Conservation (phyloP, 2,113 vertebrate genomes). For the Bettongia penicillata region DNA sequence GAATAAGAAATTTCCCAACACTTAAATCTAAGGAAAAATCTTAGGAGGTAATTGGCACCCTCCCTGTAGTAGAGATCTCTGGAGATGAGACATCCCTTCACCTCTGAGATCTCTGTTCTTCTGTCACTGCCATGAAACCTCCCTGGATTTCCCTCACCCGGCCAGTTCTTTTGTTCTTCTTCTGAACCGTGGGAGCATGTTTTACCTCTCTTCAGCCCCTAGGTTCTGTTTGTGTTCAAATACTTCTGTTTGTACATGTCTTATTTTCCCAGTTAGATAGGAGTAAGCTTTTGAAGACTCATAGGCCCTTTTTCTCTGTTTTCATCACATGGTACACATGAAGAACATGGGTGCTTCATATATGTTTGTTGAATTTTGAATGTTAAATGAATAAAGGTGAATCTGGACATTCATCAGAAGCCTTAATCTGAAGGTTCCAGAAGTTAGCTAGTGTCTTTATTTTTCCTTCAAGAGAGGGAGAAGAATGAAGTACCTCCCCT, state of each 20-base stretch:
- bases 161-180: background rate
- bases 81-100: no score
- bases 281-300: background rate
- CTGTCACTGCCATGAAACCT: background rate
- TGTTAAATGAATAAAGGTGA: background rate
- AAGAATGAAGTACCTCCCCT: background rate
- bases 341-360: background rate
- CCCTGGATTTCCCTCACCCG: background rate
- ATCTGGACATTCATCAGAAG: background rate
- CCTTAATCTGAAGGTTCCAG: background rate
- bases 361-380: background rate
- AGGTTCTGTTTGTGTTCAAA: background rate
- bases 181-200: background rate
- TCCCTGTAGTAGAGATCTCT: no score
- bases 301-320: background rate
- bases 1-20: background rate
- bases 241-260: background rate
- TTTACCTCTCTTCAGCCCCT: background rate
- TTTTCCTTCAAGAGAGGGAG: constrained; percentile 8
- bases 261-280: background rate
- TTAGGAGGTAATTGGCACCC: background rate
- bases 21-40: background rate
- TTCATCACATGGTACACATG: background rate
- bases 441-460: background rate
- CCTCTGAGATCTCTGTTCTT: background rate